A percentile compares a stretch with the other conserved stretches of the same genome.
These are phyloP conservation scores for Eurois occulta DNA, from an alignment of 2,888 invertebrate genomes.

Conservation along the genomic window DNA sequence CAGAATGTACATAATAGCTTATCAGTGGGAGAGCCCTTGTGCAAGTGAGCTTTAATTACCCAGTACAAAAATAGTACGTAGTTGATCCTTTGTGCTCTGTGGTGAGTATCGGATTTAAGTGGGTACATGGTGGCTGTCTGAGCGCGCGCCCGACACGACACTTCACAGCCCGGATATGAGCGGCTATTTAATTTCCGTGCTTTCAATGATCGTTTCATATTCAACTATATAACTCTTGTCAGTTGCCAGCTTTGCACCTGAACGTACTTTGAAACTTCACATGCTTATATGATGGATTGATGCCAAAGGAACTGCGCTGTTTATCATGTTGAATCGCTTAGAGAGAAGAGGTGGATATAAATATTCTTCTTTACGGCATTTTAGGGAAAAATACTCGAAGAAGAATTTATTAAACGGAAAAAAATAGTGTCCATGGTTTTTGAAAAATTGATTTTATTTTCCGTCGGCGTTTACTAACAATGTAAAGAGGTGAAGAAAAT, in stretches of 20 bases:
- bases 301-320: conserved; percentile 49
- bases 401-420: background rate
- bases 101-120: conserved; percentile 50
- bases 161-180: conserved; percentile 85
- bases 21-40: conserved; percentile 18
- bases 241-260: conserved; percentile 70
- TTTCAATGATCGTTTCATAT: conserved; percentile 85
- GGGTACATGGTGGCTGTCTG: conserved; percentile 45
- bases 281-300: conserved; percentile 54
- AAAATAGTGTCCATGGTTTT: background rate
- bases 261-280: conserved; percentile 61
- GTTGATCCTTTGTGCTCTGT: conserved; percentile 32
- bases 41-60: conserved; percentile 7
- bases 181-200: conserved; percentile 89
- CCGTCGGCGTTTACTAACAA: background rate
- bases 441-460: background rate
- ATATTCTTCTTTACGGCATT: conserved; percentile 5
- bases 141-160: conserved; percentile 71
- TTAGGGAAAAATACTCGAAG: too few relatives aligned
- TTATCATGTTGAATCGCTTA: conserved; percentile 27
- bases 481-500: background rate
- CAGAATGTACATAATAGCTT: conserved; percentile 16
- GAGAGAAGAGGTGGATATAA: background rate
- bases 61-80: conserved; percentile 25
- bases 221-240: conserved; percentile 77